Evolutionary conservation across 2,797 vertebrate species (phyloP).

Genomic region (Spheniscus humboldti): DNA sequence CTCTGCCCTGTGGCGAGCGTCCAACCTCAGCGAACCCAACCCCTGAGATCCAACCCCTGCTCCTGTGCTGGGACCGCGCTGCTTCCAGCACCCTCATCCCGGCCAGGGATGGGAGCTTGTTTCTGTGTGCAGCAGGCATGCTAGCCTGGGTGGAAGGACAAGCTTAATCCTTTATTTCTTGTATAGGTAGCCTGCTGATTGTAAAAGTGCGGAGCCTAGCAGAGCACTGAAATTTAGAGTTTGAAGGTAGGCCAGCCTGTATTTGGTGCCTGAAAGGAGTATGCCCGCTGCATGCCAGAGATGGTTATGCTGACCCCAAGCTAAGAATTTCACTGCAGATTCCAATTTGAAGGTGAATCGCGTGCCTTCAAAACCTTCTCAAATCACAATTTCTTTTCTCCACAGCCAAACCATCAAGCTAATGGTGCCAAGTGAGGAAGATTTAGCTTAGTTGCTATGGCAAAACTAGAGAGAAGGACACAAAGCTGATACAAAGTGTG

Average conservation of each 20-base stretch:
- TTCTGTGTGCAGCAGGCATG: accelerated
- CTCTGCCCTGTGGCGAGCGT: too few relatives aligned
- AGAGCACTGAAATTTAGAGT: neutral
- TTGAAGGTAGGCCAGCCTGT: neutral
- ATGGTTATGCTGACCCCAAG: neutral
- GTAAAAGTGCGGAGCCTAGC: neutral
- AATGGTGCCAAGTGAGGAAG: conserved; percentile 16
- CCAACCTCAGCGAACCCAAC: too few relatives aligned
- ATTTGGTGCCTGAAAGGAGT: neutral
- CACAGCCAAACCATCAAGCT: neutral
- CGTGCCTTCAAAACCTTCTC: neutral
- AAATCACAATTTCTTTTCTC: neutral
- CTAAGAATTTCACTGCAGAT: neutral
- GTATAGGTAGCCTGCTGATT: neutral
- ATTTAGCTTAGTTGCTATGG: conserved; percentile 34
- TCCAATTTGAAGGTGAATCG: neutral
- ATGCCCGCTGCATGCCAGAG: neutral
- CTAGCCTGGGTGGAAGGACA: neutral
- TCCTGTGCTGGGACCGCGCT: accelerated
- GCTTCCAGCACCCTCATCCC: accelerated
- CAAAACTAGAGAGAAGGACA: conserved; percentile 17
- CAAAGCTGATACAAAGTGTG: neutral
- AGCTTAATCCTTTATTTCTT: neutral
- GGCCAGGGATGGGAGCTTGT: accelerated
- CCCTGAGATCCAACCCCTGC: neutral